phyloP scores from a whole-genome alignment of 2,797 vertebrate species.

The Sebastes miniatus region DNA sequence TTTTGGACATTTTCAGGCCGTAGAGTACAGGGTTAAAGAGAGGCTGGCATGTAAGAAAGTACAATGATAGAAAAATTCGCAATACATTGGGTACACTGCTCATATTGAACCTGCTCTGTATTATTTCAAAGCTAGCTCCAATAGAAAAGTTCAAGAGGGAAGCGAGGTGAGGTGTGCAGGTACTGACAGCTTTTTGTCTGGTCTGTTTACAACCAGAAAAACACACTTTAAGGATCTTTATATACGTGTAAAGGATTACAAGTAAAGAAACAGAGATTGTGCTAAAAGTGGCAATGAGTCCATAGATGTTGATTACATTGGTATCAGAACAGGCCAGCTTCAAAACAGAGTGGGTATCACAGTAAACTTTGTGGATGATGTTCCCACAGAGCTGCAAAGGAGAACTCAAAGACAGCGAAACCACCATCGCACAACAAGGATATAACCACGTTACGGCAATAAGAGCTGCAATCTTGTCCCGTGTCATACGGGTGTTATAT shows the following conservation, averaged over 20 bases:
- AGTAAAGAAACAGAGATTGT: background rate
- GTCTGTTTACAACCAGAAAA: conserved; percentile 24
- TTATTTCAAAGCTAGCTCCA: conserved; percentile 7
- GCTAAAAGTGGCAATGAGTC: background rate
- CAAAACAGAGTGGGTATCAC: background rate
- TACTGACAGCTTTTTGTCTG: background rate
- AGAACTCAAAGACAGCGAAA: background rate
- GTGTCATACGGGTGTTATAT: background rate
- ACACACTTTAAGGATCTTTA: background rate
- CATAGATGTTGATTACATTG: background rate
- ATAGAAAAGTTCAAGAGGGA: conserved; percentile 10
- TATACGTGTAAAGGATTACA: background rate
- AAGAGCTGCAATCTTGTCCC: background rate
- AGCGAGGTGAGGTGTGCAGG: conserved; percentile 9
- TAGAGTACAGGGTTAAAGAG: conserved; percentile 43
- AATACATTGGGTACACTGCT: background rate
- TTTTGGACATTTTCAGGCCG: conserved; percentile 32
- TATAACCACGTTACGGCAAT: background rate
- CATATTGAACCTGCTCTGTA: conserved; percentile 19
- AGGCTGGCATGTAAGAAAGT: conserved; percentile 14
- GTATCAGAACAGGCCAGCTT: conserved; percentile 15
- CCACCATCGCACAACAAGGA: background rate
- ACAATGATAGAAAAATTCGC: conserved; percentile 16
- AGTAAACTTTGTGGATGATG: background rate
- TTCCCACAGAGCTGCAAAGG: background rate